Evolutionary conservation across 2,797 vertebrate species (phyloP), one percentile per base, ranked within the genome.

Genomic region (Phrynocephalus guinanensis): DNA sequence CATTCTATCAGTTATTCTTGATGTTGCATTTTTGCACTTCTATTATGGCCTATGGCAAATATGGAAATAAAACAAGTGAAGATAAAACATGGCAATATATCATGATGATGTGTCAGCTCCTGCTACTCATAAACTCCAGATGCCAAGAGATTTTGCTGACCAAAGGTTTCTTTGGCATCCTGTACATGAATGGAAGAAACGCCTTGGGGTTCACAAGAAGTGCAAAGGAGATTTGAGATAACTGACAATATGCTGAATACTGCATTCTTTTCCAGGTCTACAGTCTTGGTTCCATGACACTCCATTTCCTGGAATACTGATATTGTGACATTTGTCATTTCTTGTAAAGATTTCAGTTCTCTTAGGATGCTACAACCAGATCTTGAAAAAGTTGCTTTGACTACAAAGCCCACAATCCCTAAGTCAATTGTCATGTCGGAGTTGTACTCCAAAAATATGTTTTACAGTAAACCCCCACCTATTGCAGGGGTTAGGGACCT

Each of bases 31-130:
- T 56, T 28, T 71, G 77, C 30, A 38, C 30, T 79, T 71, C 33
- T 71, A 30, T 79, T 80, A 22, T 79, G 33, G 30, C 85, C 85
- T 72, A 20, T 38, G 15, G 68, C 50, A 33, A 80, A 86, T 60
- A 86, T 63, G 52, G 22, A 73, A 63, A 80, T 81, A 81, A 86
- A 83, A 44, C 16, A 72, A 80, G 63, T 30, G 67, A 56, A 85
- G 70, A 63, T 66, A 75, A 56, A 72, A 22, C 52, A 72, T n/a
- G 56, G 60, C 79, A 76, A 38, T 75, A 82, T 67, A 82, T 67
- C 56, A 67, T 76, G 79, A 63, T 68, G 78, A 16, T n/a, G 44
- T 71, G 70, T 76, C 63, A 70, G 22, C 50, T 8, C 24, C 52
- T 63, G 48, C 26, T n/a, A 50, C 9, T 82, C 71, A 70, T 78